phyloP scores from a whole-genome alignment of 2,888 invertebrate genomes.

The Noctua comes region DNA sequence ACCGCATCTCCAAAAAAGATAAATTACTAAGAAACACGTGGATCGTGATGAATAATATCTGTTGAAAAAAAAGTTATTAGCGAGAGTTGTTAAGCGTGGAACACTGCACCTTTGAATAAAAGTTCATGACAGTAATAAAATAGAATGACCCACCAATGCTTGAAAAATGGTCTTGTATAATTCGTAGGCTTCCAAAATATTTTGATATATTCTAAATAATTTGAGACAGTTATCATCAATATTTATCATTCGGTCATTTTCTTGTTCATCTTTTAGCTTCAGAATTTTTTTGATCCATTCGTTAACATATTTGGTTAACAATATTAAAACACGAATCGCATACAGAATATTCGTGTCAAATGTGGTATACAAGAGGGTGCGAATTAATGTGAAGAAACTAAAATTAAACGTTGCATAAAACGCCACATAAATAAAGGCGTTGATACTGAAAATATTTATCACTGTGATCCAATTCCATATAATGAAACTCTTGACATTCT shows the following conservation, averaged over 20 bases:
- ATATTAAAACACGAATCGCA: not conserved
- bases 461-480: conserved; percentile 7
- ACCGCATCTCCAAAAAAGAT: not conserved
- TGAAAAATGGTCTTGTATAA: not conserved
- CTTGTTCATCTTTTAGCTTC: not conserved
- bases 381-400: not conserved
- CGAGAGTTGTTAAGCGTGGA: not conserved
- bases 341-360: not conserved
- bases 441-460: not conserved
- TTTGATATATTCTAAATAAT: conserved; percentile 22
- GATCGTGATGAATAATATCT: not conserved
- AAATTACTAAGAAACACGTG: not conserved
- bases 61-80: not conserved
- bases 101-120: not conserved
- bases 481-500: not conserved
- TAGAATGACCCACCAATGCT: not conserved
- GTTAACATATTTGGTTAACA: not conserved
- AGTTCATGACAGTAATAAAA: not conserved
- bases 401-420: not conserved
- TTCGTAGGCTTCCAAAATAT: conserved; percentile 36
- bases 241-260: not conserved
- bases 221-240: not conserved
- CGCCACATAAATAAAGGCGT: not conserved
- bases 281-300: not conserved
- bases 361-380: not conserved